A percentile compares a stretch with the other conserved stretches of the same genome.
phyloP scores from a whole-genome alignment of 1,140 invertebrate species.

The Hyphantria cunea region DNA sequence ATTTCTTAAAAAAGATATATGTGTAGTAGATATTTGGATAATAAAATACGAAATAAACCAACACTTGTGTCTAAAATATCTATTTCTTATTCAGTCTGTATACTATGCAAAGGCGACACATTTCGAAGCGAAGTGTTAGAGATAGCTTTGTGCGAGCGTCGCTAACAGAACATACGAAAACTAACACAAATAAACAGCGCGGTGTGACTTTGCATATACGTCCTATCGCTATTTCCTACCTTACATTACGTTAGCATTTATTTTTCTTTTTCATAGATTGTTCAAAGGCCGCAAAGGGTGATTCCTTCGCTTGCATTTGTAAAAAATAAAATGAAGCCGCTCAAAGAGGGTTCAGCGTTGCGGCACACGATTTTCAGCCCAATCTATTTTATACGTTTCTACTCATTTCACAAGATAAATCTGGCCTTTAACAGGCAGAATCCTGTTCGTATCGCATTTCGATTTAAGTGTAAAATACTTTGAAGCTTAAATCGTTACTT shows the following conservation, averaged over 20 bases:
- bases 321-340: constrained; percentile 21
- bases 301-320: constrained; percentile 30
- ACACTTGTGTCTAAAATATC: constrained; percentile 9
- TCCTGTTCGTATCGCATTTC: constrained; percentile 3
- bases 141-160: constrained; percentile 43
- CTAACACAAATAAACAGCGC: constrained; percentile 34
- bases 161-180: constrained; percentile 33
- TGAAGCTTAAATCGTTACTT: no score
- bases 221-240: constrained; percentile 22
- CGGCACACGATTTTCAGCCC: constrained; percentile 24
- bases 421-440: constrained; percentile 11
- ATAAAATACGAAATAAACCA: no score
- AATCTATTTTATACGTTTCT: constrained; percentile 22
- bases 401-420: constrained; percentile 19
- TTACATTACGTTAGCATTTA: constrained; percentile 28
- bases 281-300: constrained; percentile 26
- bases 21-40: no score
- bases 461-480: background rate
- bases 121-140: constrained; percentile 33
- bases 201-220: constrained; percentile 34
- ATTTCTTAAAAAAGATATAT: no score
- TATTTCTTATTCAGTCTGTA: constrained; percentile 28
- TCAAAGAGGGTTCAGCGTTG: constrained; percentile 12
- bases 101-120: constrained; percentile 34
- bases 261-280: constrained; percentile 36